Conservation (phyloP, 2,113 vertebrate genomes). For the Anarrhichthys ocellatus region DNA sequence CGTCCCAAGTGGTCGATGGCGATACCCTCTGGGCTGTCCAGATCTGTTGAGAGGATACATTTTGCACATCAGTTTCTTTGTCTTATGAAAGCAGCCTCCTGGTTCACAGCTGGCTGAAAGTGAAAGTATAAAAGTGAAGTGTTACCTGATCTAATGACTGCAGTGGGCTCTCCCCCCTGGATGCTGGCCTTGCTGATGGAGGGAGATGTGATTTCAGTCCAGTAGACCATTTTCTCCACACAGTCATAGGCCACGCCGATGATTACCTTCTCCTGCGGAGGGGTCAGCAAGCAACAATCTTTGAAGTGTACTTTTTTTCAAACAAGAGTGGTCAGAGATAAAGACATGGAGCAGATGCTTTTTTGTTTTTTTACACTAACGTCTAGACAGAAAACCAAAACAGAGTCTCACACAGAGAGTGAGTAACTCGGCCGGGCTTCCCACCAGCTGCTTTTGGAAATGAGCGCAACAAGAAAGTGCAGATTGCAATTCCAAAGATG, state of each 20-base stretch:
- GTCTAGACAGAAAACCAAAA: constrained; percentile 65
- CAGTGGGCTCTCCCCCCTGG: constrained; percentile 86
- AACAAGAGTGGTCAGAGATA: constrained; percentile 17
- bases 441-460: constrained; percentile 66
- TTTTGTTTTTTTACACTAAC: constrained; percentile 19
- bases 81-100: not conserved
- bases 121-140: not conserved
- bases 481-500: constrained; percentile 52
- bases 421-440: constrained; percentile 20
- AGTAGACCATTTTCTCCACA: constrained; percentile 92
- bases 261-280: constrained; percentile 89
- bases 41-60: constrained; percentile 74
- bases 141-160: constrained; percentile 88
- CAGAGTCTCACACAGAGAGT: constrained; percentile 25
- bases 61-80: not conserved
- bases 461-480: constrained; percentile 53
- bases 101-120: not conserved
- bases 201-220: constrained; percentile 93
- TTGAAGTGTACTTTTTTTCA: constrained; percentile 42
- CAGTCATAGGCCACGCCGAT: constrained; percentile 94
- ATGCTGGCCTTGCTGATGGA: constrained; percentile 91
- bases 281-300: constrained; percentile 56
- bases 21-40: constrained; percentile 92
- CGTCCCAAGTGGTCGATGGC: constrained; percentile 91
- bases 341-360: constrained; percentile 53